Base-by-base conservation (phyloP, 1,140 invertebrate genomes). In the Eurosta solidaginis region DNA sequence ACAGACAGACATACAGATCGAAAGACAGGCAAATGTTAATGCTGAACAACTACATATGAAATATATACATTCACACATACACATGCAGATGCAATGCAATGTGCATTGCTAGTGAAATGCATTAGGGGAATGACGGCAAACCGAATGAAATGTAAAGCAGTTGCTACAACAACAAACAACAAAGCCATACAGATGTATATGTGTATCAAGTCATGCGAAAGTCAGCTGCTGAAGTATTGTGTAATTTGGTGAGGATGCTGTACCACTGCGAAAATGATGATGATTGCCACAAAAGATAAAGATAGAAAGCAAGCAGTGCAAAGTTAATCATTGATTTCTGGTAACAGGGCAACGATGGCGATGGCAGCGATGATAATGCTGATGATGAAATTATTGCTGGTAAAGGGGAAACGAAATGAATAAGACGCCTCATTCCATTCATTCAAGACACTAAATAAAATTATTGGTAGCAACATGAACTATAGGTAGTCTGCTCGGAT, bases 311-410 rank as follows among this genome's bases (percentile, higher is more conserved):
- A 68, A 68, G 59, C 59, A 68, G 59, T 68, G 59, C 33, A 68
- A 68, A 68, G 59, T 68, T 68, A 68, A 40, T 68, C 59, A 68
- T 68, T 68, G 59, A 68, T 68, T 68, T 68, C 59, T 33, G 29
- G 59, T 17, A 36, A 68, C 59, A 68, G 59, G 36, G 40, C 59
- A 68, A 68, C 59, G 33, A 68, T n/a, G n/a, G n/a, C n/a, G n/a
- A n/a, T n/a, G n/a, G n/a, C n/a, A n/a, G n/a, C 59, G 27, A 47
- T 47, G n/a, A 68, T 68, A 68, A 68, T 68, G 59, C 36, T 68
- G 59, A 68, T 68, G 59, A 68, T 68, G 33, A 42, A 33, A 29
- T 68, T 68, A n/a, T 68, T 40, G 29, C 22, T 68, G 17, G n/a
- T 9, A 22, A 40, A 40, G 33, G n/a, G 29, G 59, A 40, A 40